Evolutionary conservation across 2,113 vertebrate species (phyloP).

Genomic region (Polypterus bichir): DNA sequence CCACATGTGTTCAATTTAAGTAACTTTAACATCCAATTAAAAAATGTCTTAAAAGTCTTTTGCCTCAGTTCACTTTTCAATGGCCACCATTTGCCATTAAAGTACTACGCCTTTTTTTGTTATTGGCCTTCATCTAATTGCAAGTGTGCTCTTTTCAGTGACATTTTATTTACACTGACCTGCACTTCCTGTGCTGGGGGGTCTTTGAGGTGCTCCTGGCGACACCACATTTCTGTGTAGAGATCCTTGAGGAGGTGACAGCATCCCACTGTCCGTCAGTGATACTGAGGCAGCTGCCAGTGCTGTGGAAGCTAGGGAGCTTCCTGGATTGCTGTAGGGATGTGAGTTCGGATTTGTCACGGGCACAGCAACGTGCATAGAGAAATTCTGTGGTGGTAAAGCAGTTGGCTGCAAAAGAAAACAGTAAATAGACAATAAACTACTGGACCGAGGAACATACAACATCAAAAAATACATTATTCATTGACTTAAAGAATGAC

Average conservation of each 20-base stretch:
- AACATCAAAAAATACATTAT: not conserved
- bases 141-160: too few species aligned
- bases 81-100: too few species aligned
- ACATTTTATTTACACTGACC: constrained; percentile 38
- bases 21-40: too few species aligned
- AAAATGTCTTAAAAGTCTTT: too few species aligned
- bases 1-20: too few species aligned
- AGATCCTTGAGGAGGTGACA: constrained; percentile 72
- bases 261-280: constrained; percentile 78
- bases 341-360: constrained; percentile 83
- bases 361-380: constrained; percentile 95
- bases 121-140: too few species aligned
- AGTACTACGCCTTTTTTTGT: too few species aligned
- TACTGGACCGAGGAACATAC: constrained; percentile 13
- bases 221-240: constrained; percentile 81
- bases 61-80: too few species aligned
- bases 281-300: constrained; percentile 69
- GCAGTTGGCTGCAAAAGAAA: constrained; percentile 60
- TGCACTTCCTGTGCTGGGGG: constrained; percentile 76
- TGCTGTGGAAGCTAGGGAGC: constrained; percentile 69
- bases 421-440: constrained; percentile 14
- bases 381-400: constrained; percentile 89
- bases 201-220: constrained; percentile 74
- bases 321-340: constrained; percentile 75
- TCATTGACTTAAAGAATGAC: not conserved